phyloP scores from a whole-genome alignment of 2,113 vertebrate genomes.

The Gnathonemus longibarbis region DNA sequence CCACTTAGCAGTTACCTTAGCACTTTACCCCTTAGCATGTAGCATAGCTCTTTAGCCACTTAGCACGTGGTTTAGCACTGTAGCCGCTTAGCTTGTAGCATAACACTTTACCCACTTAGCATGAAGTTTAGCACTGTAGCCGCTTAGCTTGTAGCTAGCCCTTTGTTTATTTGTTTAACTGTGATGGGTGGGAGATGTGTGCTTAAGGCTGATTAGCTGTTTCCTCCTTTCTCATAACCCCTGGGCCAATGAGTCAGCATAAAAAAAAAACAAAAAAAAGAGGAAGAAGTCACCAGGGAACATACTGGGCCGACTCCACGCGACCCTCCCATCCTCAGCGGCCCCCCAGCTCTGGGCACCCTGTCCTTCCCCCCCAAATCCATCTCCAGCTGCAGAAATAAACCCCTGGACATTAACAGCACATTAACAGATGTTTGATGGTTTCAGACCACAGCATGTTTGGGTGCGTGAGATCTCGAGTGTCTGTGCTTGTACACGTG shows the following conservation, averaged over 20 bases:
- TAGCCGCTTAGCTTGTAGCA: not conserved
- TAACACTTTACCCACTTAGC: not conserved
- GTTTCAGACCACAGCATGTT: not conserved
- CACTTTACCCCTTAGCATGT: not conserved
- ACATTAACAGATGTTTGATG: not conserved
- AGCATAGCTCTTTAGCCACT: not conserved
- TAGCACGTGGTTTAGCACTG: not conserved
- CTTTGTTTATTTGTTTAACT: constrained; percentile 11
- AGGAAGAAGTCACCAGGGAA: not conserved
- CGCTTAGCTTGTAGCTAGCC: not conserved
- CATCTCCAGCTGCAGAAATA: constrained; percentile 4
- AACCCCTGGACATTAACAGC: not conserved
- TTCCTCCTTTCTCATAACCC: constrained; percentile 88
- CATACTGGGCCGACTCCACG: constrained; percentile 67
- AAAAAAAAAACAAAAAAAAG: not conserved
- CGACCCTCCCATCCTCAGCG: constrained; percentile 44
- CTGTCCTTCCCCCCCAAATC: not conserved
- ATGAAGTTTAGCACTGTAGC: not conserved
- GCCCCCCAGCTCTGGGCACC: constrained; percentile 19
- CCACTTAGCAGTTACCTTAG: not conserved
- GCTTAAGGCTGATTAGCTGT: constrained; percentile 72
- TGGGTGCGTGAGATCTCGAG: not conserved
- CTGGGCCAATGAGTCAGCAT: constrained; percentile 52
- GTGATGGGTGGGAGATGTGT: constrained; percentile 62
- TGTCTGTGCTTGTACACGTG: not conserved